Percentiles rank a stretch among this genome's conserved stretches.
Evolutionary conservation across 1,140 invertebrate species (phyloP).

Genomic region (Anastrepha ludens): DNA sequence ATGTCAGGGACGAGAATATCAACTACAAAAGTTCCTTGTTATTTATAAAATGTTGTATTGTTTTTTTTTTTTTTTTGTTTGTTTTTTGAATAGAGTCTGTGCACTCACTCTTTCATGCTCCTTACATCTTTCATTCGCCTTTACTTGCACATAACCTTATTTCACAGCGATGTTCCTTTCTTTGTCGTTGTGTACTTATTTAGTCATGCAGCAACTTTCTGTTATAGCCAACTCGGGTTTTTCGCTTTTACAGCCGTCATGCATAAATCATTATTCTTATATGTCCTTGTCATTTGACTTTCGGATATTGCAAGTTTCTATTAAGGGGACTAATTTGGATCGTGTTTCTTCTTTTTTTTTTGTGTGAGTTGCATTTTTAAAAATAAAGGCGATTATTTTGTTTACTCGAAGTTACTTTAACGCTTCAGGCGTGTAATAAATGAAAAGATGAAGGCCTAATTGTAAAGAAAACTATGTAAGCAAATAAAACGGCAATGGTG

Average conservation of each 20-base stretch:
- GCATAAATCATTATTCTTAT: constrained; percentile 48
- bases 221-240: background rate
- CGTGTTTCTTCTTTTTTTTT: background rate
- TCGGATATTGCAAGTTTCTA: too few species aligned
- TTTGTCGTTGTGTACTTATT: background rate
- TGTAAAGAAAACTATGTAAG: too few species aligned
- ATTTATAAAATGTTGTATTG: too few species aligned
- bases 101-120: background rate
- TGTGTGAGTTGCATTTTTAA: background rate
- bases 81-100: too few species aligned
- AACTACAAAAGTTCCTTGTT: too few species aligned
- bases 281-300: constrained; percentile 36
- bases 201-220: background rate
- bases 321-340: too few species aligned
- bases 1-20: too few species aligned
- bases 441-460: too few species aligned
- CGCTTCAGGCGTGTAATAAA: too few species aligned
- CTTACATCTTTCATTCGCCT: background rate
- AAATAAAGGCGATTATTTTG: background rate
- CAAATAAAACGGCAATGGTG: too few species aligned
- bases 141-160: background rate
- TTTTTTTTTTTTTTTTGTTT: too few species aligned
- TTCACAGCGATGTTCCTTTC: background rate
- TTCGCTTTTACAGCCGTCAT: constrained; percentile 24
- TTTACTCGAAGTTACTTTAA: background rate